Evolutionary conservation across 2,797 vertebrate species (phyloP), one percentile per base, ranked within the genome.

Genomic region (Threskiornis aethiopicus): DNA sequence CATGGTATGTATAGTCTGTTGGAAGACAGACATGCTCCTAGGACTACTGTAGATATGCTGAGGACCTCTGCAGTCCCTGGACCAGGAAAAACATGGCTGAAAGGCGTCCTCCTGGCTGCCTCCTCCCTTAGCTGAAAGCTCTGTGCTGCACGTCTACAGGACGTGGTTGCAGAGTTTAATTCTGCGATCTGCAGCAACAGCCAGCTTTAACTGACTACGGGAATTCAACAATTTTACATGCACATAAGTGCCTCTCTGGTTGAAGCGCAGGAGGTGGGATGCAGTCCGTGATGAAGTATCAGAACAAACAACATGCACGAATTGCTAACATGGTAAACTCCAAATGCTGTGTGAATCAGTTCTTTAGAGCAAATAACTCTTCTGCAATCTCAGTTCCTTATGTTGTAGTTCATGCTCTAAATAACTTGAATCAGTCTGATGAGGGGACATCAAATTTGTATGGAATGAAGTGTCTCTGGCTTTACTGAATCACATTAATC

Each of bases 1-100:
- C 5, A 11, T 12, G 3, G 15, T n/a, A 10, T 0, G 0, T 8
- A 1, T 4, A 49, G n/a, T 20, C 5, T 54, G 2, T 11, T 79
- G 41, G 78, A 80, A 79, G 35, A 16, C 5, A 58, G 11, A 13
- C 1, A 8, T 10, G 19, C 11, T 66, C 9, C n/a, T 29, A n/a
- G 12, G 26, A 16, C 19, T 61, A 9, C 13, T 35, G 7, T 15
- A 52, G 39, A 13, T 16, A 16, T 17, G 21, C 18, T 51, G 21
- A 83, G 2, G 2, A 61, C 7, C 9, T 51, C 28, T 78, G 6
- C 17, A 29, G 15, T 29, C 28, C 19, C 24, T 46, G 24, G 16
- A 51, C 11, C 16, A 72, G 31, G 13, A n/a, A 79, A 77, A 73
- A 37, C 0, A 0, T n/a, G 16, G 3, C 33, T 76, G 51, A 65